Evolutionary conservation across 2,888 invertebrate species (phyloP).

Genomic region (Megalurothrips usitatus): DNA sequence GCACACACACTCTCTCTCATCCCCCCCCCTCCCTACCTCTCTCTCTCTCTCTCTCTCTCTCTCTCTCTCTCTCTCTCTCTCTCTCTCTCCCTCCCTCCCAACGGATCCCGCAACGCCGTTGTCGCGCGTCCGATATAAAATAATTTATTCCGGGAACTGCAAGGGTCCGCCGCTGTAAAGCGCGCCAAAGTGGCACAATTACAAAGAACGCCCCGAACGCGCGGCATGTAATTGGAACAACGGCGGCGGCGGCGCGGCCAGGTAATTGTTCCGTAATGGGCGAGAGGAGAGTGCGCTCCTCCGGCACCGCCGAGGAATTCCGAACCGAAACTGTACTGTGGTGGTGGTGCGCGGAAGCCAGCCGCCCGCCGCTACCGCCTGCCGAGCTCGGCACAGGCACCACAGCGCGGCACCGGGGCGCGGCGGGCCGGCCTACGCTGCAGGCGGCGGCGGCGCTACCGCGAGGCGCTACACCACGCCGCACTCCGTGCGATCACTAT

Average conservation of each 20-base stretch:
- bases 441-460: too few relatives aligned
- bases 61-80: conserved; percentile 18
- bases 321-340: too few relatives aligned
- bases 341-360: too few relatives aligned
- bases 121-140: not conserved
- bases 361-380: not conserved
- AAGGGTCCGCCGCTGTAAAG: not conserved
- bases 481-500: too few relatives aligned
- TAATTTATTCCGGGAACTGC: not conserved
- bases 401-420: too few relatives aligned
- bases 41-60: conserved; percentile 12
- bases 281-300: too few relatives aligned
- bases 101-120: not conserved
- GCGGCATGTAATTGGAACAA: not conserved
- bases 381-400: not conserved
- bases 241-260: not conserved
- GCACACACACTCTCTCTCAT: not conserved
- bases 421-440: too few relatives aligned
- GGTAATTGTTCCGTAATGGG: not conserved
- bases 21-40: not conserved
- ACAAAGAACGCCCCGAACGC: not conserved
- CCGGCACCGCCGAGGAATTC: too few relatives aligned
- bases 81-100: not conserved
- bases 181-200: too few relatives aligned
- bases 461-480: too few relatives aligned